Evolutionary conservation across 1,140 invertebrate species (phyloP), one percentile per base, ranked within the genome.

Genomic region (Stegodyphus mimosarum): DNA sequence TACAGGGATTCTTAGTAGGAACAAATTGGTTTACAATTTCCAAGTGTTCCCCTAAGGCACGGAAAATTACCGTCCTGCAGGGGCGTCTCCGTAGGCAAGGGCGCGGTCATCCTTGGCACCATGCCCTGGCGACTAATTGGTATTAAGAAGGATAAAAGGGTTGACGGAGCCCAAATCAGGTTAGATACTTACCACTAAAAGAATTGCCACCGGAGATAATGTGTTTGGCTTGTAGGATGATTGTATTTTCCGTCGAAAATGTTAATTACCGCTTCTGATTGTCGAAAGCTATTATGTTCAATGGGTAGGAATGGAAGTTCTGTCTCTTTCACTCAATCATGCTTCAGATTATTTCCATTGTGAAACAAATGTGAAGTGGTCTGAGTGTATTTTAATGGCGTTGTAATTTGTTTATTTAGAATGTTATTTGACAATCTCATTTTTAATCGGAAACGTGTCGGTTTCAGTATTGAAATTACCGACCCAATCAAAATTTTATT

Each of bases 191-290:
- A 74, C 51, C 51, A 74, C 52, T 74, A 74, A 74, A 74, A 52
- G 72, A 17, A 74, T 74, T 74, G 51, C 52, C 72, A 74, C 72
- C 33, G 72, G 33, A 55, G 53, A 74, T 74, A 74, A 74, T 53
- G 52, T 74, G 50, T 9, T 74, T 18, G 51, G 17, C 33, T 10
- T 18, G 72, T 18, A 53, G 53, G 10, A 53, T 74, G 55, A 7
- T 10, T 11, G 70, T 49, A 52, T 53, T 74, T 17, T 13, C 6
- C 6, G 18, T 74, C 18, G 55, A 15, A 60, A 10, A 60, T 60
- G 9, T 60, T 60, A 60, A 9, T 15, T 9, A 60, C 9, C 55
- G 9, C 15, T 15, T 60, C 1, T 2, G 55, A 33, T 33, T 33
- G 55, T 15, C 55, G 15, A 60, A 10, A 60, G 55, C 55, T 10